Conservation (phyloP, 2,888 invertebrate species). For the Criorhina ranunculi region DNA sequence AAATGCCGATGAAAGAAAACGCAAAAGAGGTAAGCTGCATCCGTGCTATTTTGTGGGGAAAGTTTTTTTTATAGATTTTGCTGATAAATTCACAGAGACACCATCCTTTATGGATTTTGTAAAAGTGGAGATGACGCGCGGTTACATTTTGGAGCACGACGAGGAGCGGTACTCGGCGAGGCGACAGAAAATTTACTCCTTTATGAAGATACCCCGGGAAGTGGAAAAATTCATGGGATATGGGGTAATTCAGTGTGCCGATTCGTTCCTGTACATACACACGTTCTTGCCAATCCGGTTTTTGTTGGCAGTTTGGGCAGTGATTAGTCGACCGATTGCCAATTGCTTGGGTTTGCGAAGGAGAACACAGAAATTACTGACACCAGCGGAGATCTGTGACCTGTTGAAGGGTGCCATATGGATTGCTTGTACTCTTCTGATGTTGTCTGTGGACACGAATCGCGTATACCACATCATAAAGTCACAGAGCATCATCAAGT, state of each 20-base stretch:
- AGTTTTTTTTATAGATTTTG: background rate
- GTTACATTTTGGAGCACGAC: conserved; percentile 97
- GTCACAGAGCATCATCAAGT: conserved; percentile 99
- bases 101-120: conserved; percentile 88
- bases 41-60: background rate
- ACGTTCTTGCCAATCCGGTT: conserved; percentile 98
- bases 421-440: conserved; percentile 90
- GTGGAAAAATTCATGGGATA: conserved; percentile 96
- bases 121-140: conserved; percentile 94
- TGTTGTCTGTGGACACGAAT: conserved; percentile 97
- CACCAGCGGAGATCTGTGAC: conserved; percentile 98
- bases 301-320: conserved; percentile 92
- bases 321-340: conserved; percentile 90
- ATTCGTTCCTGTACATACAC: conserved; percentile 98
- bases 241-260: conserved; percentile 97
- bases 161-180: conserved; percentile 97
- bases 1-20: conserved; percentile 43
- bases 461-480: conserved; percentile 98
- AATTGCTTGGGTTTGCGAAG: conserved; percentile 89
- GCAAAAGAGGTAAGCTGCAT: conserved; percentile 33
- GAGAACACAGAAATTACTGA: conserved; percentile 87
- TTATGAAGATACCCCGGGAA: conserved; percentile 97
- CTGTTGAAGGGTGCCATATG: conserved; percentile 96
- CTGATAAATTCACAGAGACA: conserved; percentile 46
- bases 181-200: conserved; percentile 97